Evolutionary conservation across 1,140 invertebrate species (phyloP).

Genomic region (Sipha flava): DNA sequence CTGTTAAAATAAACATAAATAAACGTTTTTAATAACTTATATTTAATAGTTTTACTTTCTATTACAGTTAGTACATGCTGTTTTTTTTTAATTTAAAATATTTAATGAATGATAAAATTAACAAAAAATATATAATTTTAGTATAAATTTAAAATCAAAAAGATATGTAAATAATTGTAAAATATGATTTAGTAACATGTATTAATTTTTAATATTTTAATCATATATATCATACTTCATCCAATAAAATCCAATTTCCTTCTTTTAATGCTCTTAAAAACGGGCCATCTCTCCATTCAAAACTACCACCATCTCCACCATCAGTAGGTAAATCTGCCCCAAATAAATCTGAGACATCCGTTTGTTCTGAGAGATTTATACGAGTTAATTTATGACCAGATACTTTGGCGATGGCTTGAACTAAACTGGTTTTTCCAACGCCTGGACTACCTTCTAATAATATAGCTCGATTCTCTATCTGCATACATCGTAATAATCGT

Average conservation of each 20-base stretch:
- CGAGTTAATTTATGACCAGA: conserved; percentile 71
- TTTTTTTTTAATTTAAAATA: too few species aligned
- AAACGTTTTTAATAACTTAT: too few species aligned
- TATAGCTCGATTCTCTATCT: conserved; percentile 76
- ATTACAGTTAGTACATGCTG: too few species aligned
- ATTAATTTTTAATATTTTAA: not conserved
- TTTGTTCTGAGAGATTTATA: conserved; percentile 98
- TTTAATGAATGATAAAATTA: too few species aligned
- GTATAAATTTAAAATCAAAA: too few species aligned
- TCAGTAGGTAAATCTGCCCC: conserved; percentile 94
- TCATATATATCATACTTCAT: conserved; percentile 57
- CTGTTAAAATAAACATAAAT: conserved; percentile 42
- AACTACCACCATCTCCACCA: conserved; percentile 71
- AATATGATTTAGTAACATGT: too few species aligned
- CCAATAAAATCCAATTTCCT: conserved; percentile 93
- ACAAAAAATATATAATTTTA: too few species aligned
- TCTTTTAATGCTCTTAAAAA: conserved; percentile 84
- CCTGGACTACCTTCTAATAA: conserved; percentile 95
- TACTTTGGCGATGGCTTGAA: conserved; percentile 80
- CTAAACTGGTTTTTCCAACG: conserved; percentile 93
- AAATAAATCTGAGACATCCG: conserved; percentile 95
- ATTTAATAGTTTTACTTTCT: too few species aligned
- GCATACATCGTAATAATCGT: conserved; percentile 75
- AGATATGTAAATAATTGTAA: too few species aligned
- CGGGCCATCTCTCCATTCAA: conserved; percentile 94